Conservation (phyloP, 53 echinoderm and acorn worm genomes). For the Patiria pectinifera region DNA sequence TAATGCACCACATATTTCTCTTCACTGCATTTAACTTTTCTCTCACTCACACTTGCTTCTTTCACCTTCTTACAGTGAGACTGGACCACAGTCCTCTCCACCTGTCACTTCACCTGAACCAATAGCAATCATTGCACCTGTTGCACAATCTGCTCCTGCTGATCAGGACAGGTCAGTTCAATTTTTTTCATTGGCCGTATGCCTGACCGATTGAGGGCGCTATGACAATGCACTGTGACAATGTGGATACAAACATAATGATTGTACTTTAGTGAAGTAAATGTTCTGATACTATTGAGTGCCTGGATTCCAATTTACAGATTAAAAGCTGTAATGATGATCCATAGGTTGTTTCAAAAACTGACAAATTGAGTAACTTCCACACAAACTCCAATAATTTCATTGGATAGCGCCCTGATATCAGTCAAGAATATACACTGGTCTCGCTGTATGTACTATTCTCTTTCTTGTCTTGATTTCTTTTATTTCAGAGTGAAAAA, state of each 20-base stretch:
- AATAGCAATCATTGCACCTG: constrained; percentile 29
- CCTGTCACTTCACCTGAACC: constrained; percentile 43
- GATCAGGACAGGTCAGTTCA: constrained; percentile 40
- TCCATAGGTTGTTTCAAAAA: too few relatives aligned
- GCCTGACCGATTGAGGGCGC: neutral
- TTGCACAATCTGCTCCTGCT: constrained; percentile 26
- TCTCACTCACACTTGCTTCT: neutral
- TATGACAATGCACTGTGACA: neutral
- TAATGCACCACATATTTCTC: neutral
- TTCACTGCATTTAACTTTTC: neutral
- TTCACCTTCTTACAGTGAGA: constrained; percentile 5
- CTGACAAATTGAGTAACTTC: too few relatives aligned
- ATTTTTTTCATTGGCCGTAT: neutral
- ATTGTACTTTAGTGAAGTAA: too few relatives aligned
- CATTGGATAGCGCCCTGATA: too few relatives aligned
- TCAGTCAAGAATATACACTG: too few relatives aligned
- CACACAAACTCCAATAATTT: too few relatives aligned
- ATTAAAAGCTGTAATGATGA: too few relatives aligned
- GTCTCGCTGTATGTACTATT: too few relatives aligned
- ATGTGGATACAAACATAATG: neutral
- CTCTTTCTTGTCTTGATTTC: too few relatives aligned
- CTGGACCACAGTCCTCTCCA: constrained; percentile 25
- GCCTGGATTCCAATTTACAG: too few relatives aligned
- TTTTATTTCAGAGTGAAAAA: too few relatives aligned
- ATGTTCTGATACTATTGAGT: too few relatives aligned